Conservation (phyloP, 2,113 vertebrate species). For the Eurystomus gularis region DNA sequence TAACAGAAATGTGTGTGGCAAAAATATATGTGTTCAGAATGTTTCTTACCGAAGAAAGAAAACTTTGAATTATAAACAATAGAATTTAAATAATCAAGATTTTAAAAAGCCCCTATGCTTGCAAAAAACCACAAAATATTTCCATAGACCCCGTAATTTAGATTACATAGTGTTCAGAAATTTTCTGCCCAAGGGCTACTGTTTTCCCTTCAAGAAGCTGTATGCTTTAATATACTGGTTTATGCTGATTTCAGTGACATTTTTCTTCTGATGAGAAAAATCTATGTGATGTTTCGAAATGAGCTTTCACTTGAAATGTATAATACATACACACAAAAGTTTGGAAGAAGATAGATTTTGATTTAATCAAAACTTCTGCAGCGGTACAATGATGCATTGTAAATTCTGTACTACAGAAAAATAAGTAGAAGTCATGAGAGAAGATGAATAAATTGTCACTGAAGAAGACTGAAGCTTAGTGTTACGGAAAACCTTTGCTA, state of each 20-base stretch:
- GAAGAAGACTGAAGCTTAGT: background rate
- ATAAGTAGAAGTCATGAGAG: background rate
- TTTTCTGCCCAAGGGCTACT: background rate
- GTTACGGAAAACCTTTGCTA: background rate
- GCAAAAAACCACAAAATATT: background rate
- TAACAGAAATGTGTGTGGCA: background rate
- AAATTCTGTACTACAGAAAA: background rate
- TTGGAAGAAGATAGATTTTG: background rate
- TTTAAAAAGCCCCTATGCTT: background rate
- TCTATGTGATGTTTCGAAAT: background rate
- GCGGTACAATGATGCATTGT: background rate
- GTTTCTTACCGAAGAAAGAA: background rate
- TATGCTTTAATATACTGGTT: background rate
- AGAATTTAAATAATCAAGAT: background rate
- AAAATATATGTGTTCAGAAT: background rate
- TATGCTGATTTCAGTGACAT: background rate
- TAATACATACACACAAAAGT: background rate
- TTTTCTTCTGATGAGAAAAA: constrained; percentile 11
- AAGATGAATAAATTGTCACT: background rate
- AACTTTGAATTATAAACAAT: background rate
- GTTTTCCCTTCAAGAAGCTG: background rate
- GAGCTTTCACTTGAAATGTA: background rate
- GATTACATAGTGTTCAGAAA: background rate
- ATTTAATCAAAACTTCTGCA: background rate
- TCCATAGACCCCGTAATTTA: background rate